These are phyloP conservation scores for Dendrolimus punctatus DNA, from an alignment of 1,140 invertebrate species.

Conservation along the genomic window DNA sequence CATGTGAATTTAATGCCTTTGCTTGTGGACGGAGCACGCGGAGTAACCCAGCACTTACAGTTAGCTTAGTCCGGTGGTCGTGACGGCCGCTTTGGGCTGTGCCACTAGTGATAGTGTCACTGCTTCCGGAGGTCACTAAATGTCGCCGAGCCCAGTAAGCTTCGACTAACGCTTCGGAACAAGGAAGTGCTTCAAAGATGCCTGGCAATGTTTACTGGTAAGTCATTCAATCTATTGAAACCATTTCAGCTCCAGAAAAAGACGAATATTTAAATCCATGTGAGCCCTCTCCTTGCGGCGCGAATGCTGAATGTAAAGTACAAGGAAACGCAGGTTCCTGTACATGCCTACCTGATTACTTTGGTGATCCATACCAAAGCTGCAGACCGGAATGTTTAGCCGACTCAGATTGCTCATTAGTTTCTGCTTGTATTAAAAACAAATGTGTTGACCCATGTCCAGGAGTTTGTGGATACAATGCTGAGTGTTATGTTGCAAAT, in stretches of 20 bases:
- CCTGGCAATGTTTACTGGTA: conserved; percentile 41
- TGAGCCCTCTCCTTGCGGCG: conserved; percentile 83
- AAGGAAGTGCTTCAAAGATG: conserved; percentile 63
- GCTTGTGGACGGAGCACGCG: conserved; percentile 65
- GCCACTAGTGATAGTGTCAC: conserved; percentile 51
- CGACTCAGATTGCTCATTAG: conserved; percentile 84
- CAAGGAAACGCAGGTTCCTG: conserved; percentile 79
- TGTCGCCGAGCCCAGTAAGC: conserved; percentile 58
- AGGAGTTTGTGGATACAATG: conserved; percentile 85
- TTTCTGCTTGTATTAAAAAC: conserved; percentile 81
- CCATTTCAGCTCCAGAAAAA: conserved; percentile 61
- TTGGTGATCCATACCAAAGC: conserved; percentile 85
- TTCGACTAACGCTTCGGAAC: conserved; percentile 69
- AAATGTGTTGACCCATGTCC: conserved; percentile 88
- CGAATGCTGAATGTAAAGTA: conserved; percentile 79
- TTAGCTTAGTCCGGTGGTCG: conserved; percentile 62
- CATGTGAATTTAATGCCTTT: conserved; percentile 66
- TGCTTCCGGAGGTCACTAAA: conserved; percentile 57
- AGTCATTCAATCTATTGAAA: conserved; percentile 43
- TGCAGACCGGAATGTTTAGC: conserved; percentile 86
- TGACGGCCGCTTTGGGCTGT: conserved; percentile 56
- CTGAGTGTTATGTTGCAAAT: conserved; percentile 84
- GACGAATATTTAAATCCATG: conserved; percentile 75
- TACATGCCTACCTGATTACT: conserved; percentile 79
- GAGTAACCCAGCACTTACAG: conserved; percentile 71